Evolutionary conservation across 1,140 invertebrate genomes (phyloP), one percentile per base, ranked within the genome.

Genomic region (Ceratina calcarata): DNA sequence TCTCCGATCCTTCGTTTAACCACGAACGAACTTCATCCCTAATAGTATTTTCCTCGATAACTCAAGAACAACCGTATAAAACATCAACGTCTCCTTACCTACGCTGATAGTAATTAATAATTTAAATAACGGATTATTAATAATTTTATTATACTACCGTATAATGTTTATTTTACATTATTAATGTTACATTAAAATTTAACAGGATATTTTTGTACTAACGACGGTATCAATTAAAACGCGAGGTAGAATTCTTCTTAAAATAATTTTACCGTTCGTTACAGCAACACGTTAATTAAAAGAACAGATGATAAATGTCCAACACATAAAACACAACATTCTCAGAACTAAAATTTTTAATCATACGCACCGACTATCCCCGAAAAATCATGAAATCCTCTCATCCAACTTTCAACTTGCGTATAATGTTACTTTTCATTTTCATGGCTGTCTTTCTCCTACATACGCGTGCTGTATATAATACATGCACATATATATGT

Each of bases 361-460:
- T 20, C 37, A 51, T 49, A 22, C n/a, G 13, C 20, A 3, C 60
- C 2, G 32, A 4, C 2, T 55, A 37, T 8, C 10, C 49, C 12
- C 15, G 60, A 72, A 78, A 78, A 78, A 55, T 72, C 76, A 18
- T 69, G 55, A 24, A 65, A 81, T 68, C 72, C 24, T 74, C 68
- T 55, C 82, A 49, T 64, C 51, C 62, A n/a, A 18, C 32, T 71
- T 81, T 68, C 73, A 77, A 81, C 74, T 81, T 53, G 70, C 66
- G n/a, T 61, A 13, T n/a, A 68, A 16, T 16, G 27, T 13, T 45
- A 20, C 20, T 8, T 12, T 16, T 20, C 13, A 6, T 45, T 16
- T 7, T 10, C 32, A 13, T 13, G 18, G 13, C 2, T 51, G 8
- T 49, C 20, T 58, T 15, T 37, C n/a, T 12, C 20, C 53, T 27